phyloP scores from a whole-genome alignment of 2,888 invertebrate genomes.

The Phasia obesa region DNA sequence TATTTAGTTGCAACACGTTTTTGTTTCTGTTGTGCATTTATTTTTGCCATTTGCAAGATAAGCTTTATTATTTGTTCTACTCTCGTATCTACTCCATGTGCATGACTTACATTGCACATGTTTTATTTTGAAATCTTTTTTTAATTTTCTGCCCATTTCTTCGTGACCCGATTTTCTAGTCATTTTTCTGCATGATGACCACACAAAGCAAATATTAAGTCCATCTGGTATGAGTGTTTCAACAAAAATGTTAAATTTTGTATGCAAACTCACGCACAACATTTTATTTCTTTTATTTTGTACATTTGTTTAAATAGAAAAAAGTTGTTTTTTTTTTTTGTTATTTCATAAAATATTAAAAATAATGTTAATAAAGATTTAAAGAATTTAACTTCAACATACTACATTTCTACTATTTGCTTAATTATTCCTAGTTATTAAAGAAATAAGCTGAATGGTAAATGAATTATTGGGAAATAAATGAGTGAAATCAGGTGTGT shows the following conservation, averaged over 20 bases:
- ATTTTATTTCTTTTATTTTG: not conserved
- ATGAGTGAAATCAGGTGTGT: too few relatives aligned
- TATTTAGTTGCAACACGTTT: slow-evolving; percentile 59
- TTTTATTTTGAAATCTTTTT: slow-evolving; percentile 27
- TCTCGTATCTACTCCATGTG: slow-evolving; percentile 33
- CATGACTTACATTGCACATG: slow-evolving; percentile 58
- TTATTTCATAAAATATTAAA: too few relatives aligned
- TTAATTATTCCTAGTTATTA: too few relatives aligned
- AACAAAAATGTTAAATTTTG: slow-evolving; percentile 24
- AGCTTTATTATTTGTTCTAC: slow-evolving; percentile 42
- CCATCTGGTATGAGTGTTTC: slow-evolving; percentile 27
- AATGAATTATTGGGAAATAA: too few relatives aligned
- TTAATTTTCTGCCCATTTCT: slow-evolving; percentile 33
- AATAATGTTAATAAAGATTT: too few relatives aligned
- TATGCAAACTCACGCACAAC: slow-evolving; percentile 55
- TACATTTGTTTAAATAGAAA: not conserved
- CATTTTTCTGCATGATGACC: slow-evolving; percentile 36
- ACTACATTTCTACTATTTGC: too few relatives aligned
- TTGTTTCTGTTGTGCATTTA: slow-evolving; percentile 25
- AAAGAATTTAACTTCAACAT: too few relatives aligned
- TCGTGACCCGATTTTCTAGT: slow-evolving; percentile 50
- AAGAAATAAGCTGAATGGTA: too few relatives aligned
- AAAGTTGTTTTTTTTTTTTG: not conserved
- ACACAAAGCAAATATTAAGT: slow-evolving; percentile 52
- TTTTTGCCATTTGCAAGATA: slow-evolving; percentile 54